Evolutionary conservation across 2,797 vertebrate genomes (phyloP).

Genomic region (Psittacula derbiana): DNA sequence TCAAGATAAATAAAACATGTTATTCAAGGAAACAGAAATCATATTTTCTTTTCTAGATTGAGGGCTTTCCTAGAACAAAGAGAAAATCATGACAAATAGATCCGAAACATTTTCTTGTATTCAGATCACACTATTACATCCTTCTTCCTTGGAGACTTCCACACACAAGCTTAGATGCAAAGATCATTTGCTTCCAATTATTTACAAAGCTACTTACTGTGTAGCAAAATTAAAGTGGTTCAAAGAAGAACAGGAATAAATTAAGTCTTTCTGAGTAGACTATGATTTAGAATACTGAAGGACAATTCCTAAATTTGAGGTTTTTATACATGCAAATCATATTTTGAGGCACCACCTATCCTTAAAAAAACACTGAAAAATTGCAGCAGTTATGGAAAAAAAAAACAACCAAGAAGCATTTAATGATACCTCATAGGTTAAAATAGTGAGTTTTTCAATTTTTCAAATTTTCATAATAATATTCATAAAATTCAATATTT

Average conservation of each 20-base stretch:
- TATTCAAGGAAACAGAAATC: neutral
- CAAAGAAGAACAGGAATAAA: neutral
- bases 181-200: neutral
- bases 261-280: neutral
- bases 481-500: too few relatives aligned
- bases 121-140: neutral
- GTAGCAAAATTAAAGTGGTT: neutral
- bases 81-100: neutral
- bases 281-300: neutral
- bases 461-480: too few relatives aligned
- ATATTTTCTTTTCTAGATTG: neutral
- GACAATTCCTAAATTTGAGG: neutral
- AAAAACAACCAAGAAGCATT: neutral
- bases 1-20: neutral
- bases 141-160: neutral
- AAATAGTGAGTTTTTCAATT: neutral
- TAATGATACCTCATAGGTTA: neutral
- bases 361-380: neutral
- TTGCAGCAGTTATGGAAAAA: neutral
- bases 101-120: neutral
- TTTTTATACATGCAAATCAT: neutral
- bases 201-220: neutral
- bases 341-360: neutral
- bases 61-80: neutral
- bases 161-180: neutral